Evolutionary conservation across 2,888 invertebrate genomes (phyloP).

Genomic region (Alviniconcha strummeri): DNA sequence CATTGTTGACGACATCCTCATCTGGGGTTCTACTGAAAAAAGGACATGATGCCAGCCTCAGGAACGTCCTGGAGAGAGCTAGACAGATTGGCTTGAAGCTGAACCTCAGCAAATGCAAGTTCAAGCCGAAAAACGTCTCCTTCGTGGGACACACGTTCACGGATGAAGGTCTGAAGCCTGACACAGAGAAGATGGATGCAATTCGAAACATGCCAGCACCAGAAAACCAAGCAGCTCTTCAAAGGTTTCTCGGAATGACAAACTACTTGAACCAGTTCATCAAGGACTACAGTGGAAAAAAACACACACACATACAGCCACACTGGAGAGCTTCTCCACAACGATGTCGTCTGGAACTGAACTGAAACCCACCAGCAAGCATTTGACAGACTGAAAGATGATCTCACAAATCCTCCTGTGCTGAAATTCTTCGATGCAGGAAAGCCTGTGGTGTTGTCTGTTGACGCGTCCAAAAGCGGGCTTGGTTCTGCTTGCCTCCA

Average conservation of each 20-base stretch:
- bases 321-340: constrained; percentile 36
- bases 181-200: not conserved
- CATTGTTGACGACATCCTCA: constrained; percentile 29
- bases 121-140: constrained; percentile 25
- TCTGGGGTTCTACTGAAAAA: constrained; percentile 1
- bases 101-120: constrained; percentile 31
- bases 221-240: not conserved
- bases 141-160: constrained; percentile 38
- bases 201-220: not conserved
- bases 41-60: constrained; percentile 33
- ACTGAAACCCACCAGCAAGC: constrained; percentile 24
- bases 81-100: constrained; percentile 28
- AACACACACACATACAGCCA: too few relatives aligned
- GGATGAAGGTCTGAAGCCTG: not conserved
- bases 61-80: constrained; percentile 18
- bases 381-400: constrained; percentile 28
- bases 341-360: constrained; percentile 35
- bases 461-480: constrained; percentile 36
- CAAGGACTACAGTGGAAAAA: constrained; percentile 16
- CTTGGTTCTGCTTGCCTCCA: constrained; percentile 35
- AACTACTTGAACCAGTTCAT: constrained; percentile 31
- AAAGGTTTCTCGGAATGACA: not conserved
- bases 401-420: not conserved
- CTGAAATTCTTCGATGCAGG: constrained; percentile 36
- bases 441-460: constrained; percentile 15